These are phyloP conservation scores for Quadroppia sp. DNA, from an alignment of 2,888 invertebrate species.

Conservation along the genomic window DNA sequence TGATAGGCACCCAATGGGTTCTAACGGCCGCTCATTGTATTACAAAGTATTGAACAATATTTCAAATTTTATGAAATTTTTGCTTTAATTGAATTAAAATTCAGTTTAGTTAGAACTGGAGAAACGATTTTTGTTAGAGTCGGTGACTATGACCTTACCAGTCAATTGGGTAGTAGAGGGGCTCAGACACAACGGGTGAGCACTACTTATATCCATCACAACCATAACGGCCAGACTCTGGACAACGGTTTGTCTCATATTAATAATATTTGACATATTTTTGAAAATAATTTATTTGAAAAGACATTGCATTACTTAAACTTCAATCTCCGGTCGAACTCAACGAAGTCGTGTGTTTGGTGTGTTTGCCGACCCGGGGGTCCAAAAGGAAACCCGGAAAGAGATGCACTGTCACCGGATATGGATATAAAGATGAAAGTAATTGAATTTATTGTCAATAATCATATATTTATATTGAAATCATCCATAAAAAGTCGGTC, in stretches of 20 bases:
- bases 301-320: constrained; percentile 77
- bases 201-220: constrained; percentile 90
- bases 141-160: constrained; percentile 83
- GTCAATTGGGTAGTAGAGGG: constrained; percentile 77
- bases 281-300: not conserved
- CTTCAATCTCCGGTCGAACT: constrained; percentile 49
- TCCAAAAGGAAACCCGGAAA: constrained; percentile 77
- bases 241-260: constrained; percentile 64
- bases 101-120: constrained; percentile 83
- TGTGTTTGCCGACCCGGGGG: constrained; percentile 81
- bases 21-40: constrained; percentile 90
- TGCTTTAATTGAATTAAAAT: not conserved
- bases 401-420: constrained; percentile 82
- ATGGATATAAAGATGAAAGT: constrained; percentile 94
- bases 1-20: constrained; percentile 91
- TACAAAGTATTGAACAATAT: constrained; percentile 64
- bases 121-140: constrained; percentile 89
- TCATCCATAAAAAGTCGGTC: constrained; percentile 64
- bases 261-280: not conserved
- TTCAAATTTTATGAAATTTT: not conserved
- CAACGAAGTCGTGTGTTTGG: constrained; percentile 52
- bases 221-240: constrained; percentile 88
- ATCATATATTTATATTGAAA: not conserved
- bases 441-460: constrained; percentile 46
- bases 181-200: constrained; percentile 69